Evolutionary conservation across 35 echinoderm and acorn worm genomes (phyloP).

Genomic region (Ptychodera flava): DNA sequence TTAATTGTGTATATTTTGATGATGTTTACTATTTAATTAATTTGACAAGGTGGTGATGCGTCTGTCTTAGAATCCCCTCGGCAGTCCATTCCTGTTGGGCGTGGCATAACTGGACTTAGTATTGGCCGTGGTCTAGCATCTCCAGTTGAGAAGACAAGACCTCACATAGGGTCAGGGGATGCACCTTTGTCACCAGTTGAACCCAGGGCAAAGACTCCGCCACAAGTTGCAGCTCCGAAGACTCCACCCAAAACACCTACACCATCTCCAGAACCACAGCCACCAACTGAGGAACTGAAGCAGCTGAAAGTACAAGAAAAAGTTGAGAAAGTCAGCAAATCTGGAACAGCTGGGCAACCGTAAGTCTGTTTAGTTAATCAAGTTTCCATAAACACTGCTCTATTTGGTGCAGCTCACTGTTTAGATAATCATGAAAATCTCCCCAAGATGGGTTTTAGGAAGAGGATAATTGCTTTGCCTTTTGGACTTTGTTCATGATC

Average conservation of each 20-base stretch:
- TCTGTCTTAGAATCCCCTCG: not conserved
- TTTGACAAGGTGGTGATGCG: not conserved
- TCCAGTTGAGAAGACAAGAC: not conserved
- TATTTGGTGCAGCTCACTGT: too few species aligned
- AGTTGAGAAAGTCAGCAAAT: not conserved
- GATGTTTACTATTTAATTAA: too few species aligned
- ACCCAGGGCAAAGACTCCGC: not conserved
- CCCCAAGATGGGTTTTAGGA: too few species aligned
- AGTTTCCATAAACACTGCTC: too few species aligned
- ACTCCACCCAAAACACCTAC: not conserved
- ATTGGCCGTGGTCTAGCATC: not conserved
- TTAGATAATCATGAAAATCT: too few species aligned
- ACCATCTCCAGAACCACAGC: not conserved
- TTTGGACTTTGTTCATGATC: too few species aligned
- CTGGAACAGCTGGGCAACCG: slow-evolving; percentile 22
- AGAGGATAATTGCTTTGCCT: too few species aligned
- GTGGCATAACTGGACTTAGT: slow-evolving; percentile 17
- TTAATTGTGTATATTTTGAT: too few species aligned
- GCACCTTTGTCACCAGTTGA: slow-evolving; percentile 6
- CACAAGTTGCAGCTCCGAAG: not conserved
- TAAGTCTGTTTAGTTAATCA: too few species aligned
- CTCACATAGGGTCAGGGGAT: slow-evolving; percentile 9
- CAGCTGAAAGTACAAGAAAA: not conserved
- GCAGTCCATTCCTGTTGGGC: slow-evolving; percentile 15
- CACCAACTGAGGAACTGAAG: not conserved